Evolutionary conservation across 2,888 invertebrate genomes (phyloP), one percentile per base, ranked within the genome.

Genomic region (Slavum lentiscoides): DNA sequence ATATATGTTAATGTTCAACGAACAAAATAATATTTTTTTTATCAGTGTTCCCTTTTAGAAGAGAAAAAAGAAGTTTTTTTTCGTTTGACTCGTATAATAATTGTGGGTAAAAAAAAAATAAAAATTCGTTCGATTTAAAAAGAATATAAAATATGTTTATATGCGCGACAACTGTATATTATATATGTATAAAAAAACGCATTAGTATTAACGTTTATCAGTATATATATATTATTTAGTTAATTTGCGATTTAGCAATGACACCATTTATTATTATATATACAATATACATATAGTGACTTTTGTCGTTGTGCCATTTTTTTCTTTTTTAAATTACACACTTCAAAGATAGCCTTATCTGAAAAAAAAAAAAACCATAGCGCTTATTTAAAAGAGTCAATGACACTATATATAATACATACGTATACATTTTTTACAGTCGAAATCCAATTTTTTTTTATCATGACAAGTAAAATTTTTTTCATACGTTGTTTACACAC

Each of bases 161-260:
- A 6, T 7, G 23, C 23, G 17, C 30, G 30, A 30, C n/a, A 15
- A 64, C 21, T 64, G 1, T n/a, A 43, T 23, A 59, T 0, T 23
- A 43, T 49, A 17, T 13, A 2, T 7, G 4, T 49, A 49, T 43
- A 13, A 53, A 17, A 72, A 43, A 23, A 49, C 30, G 30, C 4
- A 30, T 39, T n/a, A 11, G 11, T 30, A 19, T 58, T 23, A 13
- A 62, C 30, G 7, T 68, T 49, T 17, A 49, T 23, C 21, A 49
- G 13, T 19, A 17, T 49, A 62, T 19, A 23, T 15, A 30, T 2
- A 30, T 74, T 74, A 74, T 74, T 2, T 53, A 15, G 53, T 74
- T 74, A 74, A 74, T 66, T 74, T 58, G 66, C 58, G 55, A 66
- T 75, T 75, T 75, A 66, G 66, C 66, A 67, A 67, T 75, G 66